Conservation (phyloP, 2,797 vertebrate genomes). For the Premnoplex brunnescens region DNA sequence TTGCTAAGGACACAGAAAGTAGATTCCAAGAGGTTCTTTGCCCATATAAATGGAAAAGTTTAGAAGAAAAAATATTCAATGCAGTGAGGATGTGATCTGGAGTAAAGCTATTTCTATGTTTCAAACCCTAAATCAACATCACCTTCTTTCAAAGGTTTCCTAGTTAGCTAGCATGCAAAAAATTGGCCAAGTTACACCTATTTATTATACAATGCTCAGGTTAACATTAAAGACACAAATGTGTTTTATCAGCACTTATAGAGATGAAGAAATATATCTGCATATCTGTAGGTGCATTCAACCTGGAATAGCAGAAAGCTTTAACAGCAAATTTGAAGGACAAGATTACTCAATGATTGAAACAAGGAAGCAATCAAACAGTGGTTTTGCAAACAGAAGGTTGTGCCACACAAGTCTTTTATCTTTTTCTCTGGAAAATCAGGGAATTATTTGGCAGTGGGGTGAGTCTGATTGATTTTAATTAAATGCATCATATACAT, state of each 20-base stretch:
- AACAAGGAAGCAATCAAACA: background rate
- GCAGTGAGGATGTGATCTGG: background rate
- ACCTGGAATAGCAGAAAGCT: background rate
- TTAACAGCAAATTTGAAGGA: background rate
- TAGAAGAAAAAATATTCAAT: background rate
- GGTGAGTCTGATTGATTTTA: background rate
- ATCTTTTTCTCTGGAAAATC: background rate
- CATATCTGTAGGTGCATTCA: background rate
- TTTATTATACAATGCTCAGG: background rate
- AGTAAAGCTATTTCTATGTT: background rate
- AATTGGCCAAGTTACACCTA: background rate
- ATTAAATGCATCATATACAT: background rate
- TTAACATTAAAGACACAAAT: background rate
- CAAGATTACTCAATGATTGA: background rate
- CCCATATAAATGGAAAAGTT: background rate
- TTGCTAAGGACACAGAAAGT: background rate
- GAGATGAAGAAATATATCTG: background rate
- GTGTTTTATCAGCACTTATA: background rate
- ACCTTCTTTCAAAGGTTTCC: background rate
- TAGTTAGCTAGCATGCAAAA: background rate
- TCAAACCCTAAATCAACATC: background rate
- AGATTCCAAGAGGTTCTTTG: background rate
- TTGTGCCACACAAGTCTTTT: background rate
- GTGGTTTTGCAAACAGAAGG: background rate
- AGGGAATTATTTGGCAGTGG: background rate